phyloP scores from a whole-genome alignment of 2,888 invertebrate genomes.

The Campopleginae sp. region DNA sequence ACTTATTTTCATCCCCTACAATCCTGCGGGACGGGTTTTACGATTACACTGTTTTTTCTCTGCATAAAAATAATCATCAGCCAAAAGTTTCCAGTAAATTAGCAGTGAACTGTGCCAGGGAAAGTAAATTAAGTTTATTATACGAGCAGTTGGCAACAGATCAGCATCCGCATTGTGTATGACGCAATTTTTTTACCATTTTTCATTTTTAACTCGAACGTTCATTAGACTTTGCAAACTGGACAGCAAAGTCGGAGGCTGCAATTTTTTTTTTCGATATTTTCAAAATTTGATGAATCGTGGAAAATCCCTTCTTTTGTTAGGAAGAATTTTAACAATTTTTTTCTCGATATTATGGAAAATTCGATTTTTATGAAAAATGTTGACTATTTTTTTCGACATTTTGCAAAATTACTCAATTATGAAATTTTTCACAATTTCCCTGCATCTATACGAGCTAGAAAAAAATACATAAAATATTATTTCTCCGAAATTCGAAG shows the following conservation, averaged over 20 bases:
- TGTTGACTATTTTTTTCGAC: too few species aligned
- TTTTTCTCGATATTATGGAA: too few species aligned
- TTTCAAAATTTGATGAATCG: too few species aligned
- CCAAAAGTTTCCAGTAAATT: neutral
- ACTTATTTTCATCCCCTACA: neutral
- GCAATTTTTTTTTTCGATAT: too few species aligned
- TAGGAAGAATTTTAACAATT: too few species aligned
- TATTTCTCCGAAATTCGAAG: neutral
- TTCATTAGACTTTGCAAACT: too few species aligned
- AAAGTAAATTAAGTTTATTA: neutral
- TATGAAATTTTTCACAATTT: neutral
- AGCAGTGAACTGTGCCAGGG: neutral
- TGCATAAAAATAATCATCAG: conserved; percentile 13
- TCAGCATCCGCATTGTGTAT: neutral
- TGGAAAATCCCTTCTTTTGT: too few species aligned
- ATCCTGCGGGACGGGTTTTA: conserved; percentile 20
- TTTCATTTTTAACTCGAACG: too few species aligned
- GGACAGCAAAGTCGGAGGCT: too few species aligned
- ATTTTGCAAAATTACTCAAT: too few species aligned
- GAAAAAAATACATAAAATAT: neutral
- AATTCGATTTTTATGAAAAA: too few species aligned
- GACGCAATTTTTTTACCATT: too few species aligned
- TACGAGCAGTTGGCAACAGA: neutral
- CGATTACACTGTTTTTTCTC: neutral
- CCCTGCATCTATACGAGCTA: neutral